Percentiles rank a stretch among this genome's conserved stretches.
phyloP scores from a whole-genome alignment of 2,888 invertebrate genomes.

The Trachelus tabidus region DNA sequence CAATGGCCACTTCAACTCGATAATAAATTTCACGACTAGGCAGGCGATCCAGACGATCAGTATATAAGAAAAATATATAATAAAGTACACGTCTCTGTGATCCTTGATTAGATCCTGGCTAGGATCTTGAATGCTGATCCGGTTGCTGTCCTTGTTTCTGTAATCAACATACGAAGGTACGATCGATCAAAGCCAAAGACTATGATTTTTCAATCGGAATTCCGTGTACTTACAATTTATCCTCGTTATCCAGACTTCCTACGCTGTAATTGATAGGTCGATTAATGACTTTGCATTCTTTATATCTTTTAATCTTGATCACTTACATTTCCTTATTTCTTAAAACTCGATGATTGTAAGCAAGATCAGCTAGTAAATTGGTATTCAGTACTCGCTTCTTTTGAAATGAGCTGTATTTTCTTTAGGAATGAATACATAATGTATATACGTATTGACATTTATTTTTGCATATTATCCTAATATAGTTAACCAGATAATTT shows the following conservation, averaged over 20 bases:
- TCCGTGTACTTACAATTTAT: background rate
- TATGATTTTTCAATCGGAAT: background rate
- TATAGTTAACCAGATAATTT: background rate
- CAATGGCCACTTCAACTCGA: background rate
- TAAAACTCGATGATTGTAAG: conserved; percentile 23
- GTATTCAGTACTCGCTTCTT: conserved; percentile 29
- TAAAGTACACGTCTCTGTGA: conserved; percentile 40
- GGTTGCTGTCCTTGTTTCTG: background rate
- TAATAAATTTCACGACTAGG: conserved; percentile 34
- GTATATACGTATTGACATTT: background rate
- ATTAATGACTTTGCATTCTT: background rate
- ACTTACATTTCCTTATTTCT: background rate
- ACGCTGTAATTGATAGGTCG: background rate
- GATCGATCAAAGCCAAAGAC: background rate
- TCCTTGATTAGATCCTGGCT: conserved; percentile 12
- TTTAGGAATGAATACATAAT: background rate
- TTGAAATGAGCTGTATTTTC: conserved; percentile 22
- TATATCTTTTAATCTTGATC: background rate
- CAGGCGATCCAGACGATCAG: conserved; percentile 34
- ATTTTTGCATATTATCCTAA: background rate
- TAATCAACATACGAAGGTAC: background rate
- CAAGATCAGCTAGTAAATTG: conserved; percentile 30
- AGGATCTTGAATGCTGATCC: conserved; percentile 3
- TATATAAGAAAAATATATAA: conserved; percentile 37
- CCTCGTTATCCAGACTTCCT: background rate